Base-by-base conservation (phyloP, 2,113 vertebrate genomes). In the Toxostoma redivivum region DNA sequence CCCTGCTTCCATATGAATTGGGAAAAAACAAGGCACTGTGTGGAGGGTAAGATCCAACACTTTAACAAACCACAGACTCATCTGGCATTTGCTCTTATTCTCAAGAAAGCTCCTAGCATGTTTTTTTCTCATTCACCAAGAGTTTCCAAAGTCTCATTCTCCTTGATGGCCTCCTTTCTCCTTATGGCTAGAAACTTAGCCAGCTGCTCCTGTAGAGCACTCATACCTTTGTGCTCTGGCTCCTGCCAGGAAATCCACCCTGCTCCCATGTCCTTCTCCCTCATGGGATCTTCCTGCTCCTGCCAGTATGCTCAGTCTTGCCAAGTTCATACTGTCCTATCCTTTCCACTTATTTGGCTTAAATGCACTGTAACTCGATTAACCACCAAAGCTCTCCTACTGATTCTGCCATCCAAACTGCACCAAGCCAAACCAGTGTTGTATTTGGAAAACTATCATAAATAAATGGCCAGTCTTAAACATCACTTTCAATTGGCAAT, bases 1-100 rank as follows among this genome's bases (percentile, higher is more conserved):
- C 5, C 11, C 44, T 70, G 9, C 22, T 64, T 35, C n/a, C 1
- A 1, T 9, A 9, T 38, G n/a, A 70, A 66, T 27, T 0, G 0
- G 7, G 30, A 58, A 33, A 67, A 8, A 69, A 6, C 9, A 76
- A 71, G 18, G 19, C 7, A 24, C 60, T 1, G 0, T 2, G 0
- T 12, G 1, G 12, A 1, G 16, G 11, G 2, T 48, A 51, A 53
- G 40, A 67, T 17, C 15, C 48, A 91, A 18, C 4, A 5, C 42
- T 33, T 57, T 62, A 85, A 72, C 31, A 81, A 85, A 72, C 21
- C 30, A 42, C 45, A 56, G n/a, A n/a, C 11, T 23, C 38, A 47
- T 79, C 73, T 56, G 15, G 15, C 35, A 40, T 22, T 53, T 72
- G 33, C 38, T 50, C 6, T 77, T 73, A 7, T n/a, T 85, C 37